A percentile compares a stretch with the other conserved stretches of the same genome.
phyloP scores from a whole-genome alignment of 2,113 vertebrate species.

The Neotoma lepida region DNA sequence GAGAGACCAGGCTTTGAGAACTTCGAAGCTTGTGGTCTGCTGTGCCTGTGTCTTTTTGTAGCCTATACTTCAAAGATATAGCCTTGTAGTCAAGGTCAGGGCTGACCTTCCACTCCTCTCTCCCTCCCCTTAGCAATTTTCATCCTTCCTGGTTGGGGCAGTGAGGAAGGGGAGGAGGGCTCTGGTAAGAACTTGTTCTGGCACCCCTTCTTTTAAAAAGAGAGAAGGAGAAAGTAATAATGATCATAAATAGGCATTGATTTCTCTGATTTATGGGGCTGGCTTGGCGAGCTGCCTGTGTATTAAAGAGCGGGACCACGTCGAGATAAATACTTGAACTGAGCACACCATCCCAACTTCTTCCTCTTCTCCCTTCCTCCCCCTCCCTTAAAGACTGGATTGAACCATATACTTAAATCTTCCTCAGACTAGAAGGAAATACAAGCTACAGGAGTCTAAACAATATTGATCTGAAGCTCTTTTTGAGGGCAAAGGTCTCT shows the following conservation, averaged over 20 bases:
- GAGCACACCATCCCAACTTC: constrained; percentile 76
- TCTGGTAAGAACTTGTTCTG: constrained; percentile 28
- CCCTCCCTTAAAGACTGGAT: constrained; percentile 42
- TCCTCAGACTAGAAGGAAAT: constrained; percentile 67
- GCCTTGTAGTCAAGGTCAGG: background rate
- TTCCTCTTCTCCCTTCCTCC: constrained; percentile 59
- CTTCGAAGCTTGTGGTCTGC: background rate
- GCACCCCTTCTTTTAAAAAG: background rate
- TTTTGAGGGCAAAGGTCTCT: constrained; percentile 76
- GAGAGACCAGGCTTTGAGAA: constrained; percentile 10
- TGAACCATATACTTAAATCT: constrained; percentile 72
- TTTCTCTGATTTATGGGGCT: constrained; percentile 78
- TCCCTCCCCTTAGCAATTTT: background rate
- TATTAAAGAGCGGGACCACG: constrained; percentile 60
- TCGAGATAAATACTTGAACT: constrained; percentile 76
- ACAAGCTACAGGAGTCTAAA: constrained; percentile 58
- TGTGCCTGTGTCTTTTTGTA: background rate
- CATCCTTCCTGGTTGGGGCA: background rate
- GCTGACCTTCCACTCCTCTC: background rate
- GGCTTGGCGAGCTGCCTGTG: constrained; percentile 46
- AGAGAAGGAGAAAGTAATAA: constrained; percentile 61
- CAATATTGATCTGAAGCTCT: constrained; percentile 67
- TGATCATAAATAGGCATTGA: constrained; percentile 76
- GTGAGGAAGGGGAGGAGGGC: background rate
- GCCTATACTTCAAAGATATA: background rate